Base-by-base conservation (phyloP, 1,140 invertebrate genomes). In the Brachionus manjavacas region DNA sequence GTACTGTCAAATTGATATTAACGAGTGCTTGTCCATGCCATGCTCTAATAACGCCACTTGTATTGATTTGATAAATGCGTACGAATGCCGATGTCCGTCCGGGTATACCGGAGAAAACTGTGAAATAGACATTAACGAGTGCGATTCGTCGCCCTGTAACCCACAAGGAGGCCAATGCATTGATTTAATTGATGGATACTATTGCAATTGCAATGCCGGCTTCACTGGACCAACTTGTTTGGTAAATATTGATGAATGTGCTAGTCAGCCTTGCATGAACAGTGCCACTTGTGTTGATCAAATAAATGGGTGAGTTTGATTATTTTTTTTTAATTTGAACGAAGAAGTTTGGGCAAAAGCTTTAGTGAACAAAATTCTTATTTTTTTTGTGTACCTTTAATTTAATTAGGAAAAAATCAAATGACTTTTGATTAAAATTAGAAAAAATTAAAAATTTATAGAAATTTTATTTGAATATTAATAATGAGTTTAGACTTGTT, bases 101-200 rank as follows among this genome's bases (percentile, higher is more conserved):
- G 96, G 79, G 1, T 97, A 93, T 88, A 92, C 92, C 35, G 96
- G 95, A 31, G 89, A 92, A 31, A 90, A 92, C 85, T 97, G 95
- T 88, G 94, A 96, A 87, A 91, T 92, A 7, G 92, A 87, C 85
- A 84, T 88, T 9, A 87, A 97, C 87, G 95, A 97, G 89, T 97
- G 96, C 88, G 89, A 95, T 11, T 94, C 93, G 84, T 94, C 95
- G 89, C 95, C 95, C 12, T 98, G 96, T 76, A 25, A 64, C 31
- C 28, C 52, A 4, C 11, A 20, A 9, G 46, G 83, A 16, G 88
- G 86, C 0, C 87, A 80, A 8, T 89, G 88, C 85, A 64, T 84
- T 7, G 86, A 88, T 83, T 41, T 85, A 1, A 80, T 79, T 25
- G 84, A 78, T 55, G 85, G 86, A 41, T 88, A 86, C 85, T 84